Conservation (phyloP, 2,113 vertebrate species). For the Scortum barcoo region DNA sequence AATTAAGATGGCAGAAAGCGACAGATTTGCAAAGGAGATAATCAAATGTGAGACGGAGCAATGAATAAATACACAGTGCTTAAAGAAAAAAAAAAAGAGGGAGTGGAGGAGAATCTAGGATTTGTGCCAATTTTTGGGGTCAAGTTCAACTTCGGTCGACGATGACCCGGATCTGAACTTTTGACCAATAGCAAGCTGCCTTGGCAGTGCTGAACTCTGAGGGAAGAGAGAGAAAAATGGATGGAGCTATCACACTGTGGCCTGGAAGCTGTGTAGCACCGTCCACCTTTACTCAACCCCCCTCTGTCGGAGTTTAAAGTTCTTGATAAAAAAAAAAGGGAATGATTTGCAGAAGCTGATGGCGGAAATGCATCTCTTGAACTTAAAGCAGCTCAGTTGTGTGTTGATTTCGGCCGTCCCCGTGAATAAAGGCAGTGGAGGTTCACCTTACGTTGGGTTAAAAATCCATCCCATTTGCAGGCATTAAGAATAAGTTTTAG, state of each 20-base stretch:
- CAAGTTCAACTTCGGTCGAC: background rate
- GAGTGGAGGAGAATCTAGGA: slow-evolving; percentile 4
- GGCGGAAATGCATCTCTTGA: background rate
- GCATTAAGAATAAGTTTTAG: no score
- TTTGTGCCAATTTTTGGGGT: background rate
- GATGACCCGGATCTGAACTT: background rate
- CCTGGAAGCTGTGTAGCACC: background rate
- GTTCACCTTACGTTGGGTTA: no score
- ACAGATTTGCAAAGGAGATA: slow-evolving; percentile 4
- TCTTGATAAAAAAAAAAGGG: background rate
- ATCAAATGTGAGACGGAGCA: slow-evolving; percentile 9
- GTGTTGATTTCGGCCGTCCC: no score
- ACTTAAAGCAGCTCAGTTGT: no score
- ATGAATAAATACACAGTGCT: background rate
- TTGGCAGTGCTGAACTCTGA: background rate
- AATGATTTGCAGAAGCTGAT: background rate
- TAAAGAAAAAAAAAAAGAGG: background rate
- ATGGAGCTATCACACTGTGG: background rate
- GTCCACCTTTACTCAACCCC: background rate
- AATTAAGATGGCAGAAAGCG: slow-evolving; percentile 14
- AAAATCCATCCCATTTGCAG: no score
- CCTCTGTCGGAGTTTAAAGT: no score
- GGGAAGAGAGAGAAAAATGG: background rate
- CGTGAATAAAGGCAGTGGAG: no score
- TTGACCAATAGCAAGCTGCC: background rate